Evolutionary conservation across 2,797 vertebrate species (phyloP), one percentile per base, ranked within the genome.

Genomic region (Rachycentron canadum): DNA sequence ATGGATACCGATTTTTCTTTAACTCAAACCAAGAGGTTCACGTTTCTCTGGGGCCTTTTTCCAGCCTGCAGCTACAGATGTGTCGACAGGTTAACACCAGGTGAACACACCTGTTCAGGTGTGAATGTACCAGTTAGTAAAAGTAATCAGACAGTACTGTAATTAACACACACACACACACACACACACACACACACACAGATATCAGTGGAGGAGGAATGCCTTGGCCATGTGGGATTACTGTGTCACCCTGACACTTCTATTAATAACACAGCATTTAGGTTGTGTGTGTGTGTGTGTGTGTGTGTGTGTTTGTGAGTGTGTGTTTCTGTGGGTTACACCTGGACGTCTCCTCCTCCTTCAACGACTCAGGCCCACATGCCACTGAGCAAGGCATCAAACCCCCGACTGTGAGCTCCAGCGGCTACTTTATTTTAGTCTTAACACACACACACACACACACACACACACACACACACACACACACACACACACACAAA

Each of bases 221-320:
- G 75, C 65, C 38, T 41, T 36, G 7, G 47, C 75, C 78, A 75
- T 26, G 69, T 41, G 72, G 79, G 78, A 87, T 86, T 73, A 90
- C 79, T 65, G 85, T 67, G 81, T 86, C 86, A 87, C 82, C 81
- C 82, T 88, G 80, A 69, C 67, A 30, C 81, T 73, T 85, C 90
- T 88, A 90, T 88, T 82, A 79, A 90, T 87, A 91, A 55, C 82
- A 26, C 69, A 76, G 30, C 63, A 43, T 84, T 86, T 70, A 83
- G 52, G 36, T 47, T 69, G 1, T 28, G 0, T 40, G 30, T 4
- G 26, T 0, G 70, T 73, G 77, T 50, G 67, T 72, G 74, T 61
- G 62, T 36, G 50, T 45, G 50, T 67, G 70, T 50, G 64, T 73
- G 67, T 66, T 60, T 62, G 76, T 41, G 55, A 32, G 32, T 50